Evolutionary conservation across 2,888 invertebrate species (phyloP).

Genomic region (Hirudinaria manillensis): DNA sequence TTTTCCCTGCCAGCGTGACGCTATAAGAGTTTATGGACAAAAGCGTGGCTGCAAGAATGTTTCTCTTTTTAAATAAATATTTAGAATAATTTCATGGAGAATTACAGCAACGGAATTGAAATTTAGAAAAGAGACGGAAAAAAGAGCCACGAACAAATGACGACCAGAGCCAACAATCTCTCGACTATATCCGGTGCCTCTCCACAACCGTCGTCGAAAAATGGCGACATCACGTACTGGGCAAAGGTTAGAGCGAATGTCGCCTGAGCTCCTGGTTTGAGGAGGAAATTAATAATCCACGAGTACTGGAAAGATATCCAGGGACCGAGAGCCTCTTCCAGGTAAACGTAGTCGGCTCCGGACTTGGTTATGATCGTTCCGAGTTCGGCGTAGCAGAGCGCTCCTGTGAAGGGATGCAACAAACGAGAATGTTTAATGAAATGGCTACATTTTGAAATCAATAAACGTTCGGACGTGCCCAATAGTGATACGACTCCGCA

Average conservation of each 20-base stretch:
- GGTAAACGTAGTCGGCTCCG: slow-evolving; percentile 74
- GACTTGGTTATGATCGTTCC: slow-evolving; percentile 71
- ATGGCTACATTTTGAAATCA: too few species aligned
- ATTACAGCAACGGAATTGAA: neutral
- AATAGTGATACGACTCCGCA: slow-evolving; percentile 83
- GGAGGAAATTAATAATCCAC: slow-evolving; percentile 53
- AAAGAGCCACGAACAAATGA: slow-evolving; percentile 41
- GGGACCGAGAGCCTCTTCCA: slow-evolving; percentile 55
- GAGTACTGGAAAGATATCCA: slow-evolving; percentile 65
- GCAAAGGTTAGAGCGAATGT: slow-evolving; percentile 56
- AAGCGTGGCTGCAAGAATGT: slow-evolving; percentile 68
- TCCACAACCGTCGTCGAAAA: slow-evolving; percentile 44
- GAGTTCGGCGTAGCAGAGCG: slow-evolving; percentile 61
- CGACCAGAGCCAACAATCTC: slow-evolving; percentile 56
- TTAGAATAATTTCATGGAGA: neutral
- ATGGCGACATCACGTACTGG: slow-evolving; percentile 45
- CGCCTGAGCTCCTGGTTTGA: slow-evolving; percentile 52
- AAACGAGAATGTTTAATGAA: too few species aligned
- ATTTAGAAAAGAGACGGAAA: neutral
- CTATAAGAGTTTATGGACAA: slow-evolving; percentile 89
- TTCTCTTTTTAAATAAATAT: neutral
- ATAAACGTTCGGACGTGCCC: slow-evolving; percentile 58
- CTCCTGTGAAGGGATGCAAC: slow-evolving; percentile 19
- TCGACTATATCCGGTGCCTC: slow-evolving; percentile 31
- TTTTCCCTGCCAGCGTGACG: slow-evolving; percentile 83